These are phyloP conservation scores for Macrophya annulata DNA, from an alignment of 2,888 invertebrate genomes.

Conservation along the genomic window DNA sequence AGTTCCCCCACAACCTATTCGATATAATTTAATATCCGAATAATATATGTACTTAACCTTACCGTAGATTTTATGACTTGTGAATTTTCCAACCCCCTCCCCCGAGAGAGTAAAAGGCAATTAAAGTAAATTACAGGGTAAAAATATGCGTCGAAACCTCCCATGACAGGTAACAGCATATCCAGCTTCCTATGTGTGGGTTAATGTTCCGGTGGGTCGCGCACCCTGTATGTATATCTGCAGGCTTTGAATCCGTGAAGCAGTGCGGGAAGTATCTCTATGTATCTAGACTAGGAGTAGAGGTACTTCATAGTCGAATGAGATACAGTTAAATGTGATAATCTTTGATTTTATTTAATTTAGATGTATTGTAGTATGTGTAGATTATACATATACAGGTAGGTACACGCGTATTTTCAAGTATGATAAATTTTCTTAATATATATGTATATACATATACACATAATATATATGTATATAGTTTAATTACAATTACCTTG, in stretches of 20 bases:
- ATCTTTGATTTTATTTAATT: too few relatives aligned
- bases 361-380: too few relatives aligned
- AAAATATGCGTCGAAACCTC: constrained; percentile 38
- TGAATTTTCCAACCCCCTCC: background rate
- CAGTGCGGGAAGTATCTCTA: too few relatives aligned
- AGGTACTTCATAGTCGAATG: too few relatives aligned
- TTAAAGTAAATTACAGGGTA: constrained; percentile 37
- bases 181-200: constrained; percentile 30
- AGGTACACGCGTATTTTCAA: too few relatives aligned
- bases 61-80: background rate
- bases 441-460: background rate
- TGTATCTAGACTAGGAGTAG: too few relatives aligned
- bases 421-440: background rate
- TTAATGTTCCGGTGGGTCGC: constrained; percentile 52
- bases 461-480: background rate
- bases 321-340: too few relatives aligned
- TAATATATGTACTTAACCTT: background rate
- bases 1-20: background rate
- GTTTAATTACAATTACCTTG: constrained; percentile 29
- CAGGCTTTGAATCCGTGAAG: background rate
- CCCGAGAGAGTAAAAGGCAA: background rate
- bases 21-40: background rate
- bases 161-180: constrained; percentile 35
- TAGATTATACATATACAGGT: too few relatives aligned
- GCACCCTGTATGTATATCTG: constrained; percentile 12